Evolutionary conservation across 2,797 vertebrate species (phyloP), one percentile per base, ranked within the genome.

Genomic region (Diplodus puntazzo): DNA sequence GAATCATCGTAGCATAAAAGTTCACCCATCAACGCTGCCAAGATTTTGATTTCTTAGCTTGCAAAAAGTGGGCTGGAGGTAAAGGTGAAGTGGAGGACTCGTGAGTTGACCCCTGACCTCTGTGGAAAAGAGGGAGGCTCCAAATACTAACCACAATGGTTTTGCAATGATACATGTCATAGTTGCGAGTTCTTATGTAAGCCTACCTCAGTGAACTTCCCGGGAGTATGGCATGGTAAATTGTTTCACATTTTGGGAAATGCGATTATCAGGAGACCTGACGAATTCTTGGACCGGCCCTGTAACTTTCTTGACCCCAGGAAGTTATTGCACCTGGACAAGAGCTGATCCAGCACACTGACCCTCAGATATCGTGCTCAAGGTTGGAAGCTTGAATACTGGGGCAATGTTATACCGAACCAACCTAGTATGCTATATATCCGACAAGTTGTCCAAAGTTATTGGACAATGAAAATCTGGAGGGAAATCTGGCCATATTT

Each of bases 21-120:
- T 75, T 42, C 53, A 48, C 34, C 61, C 67, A 75, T 16, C 4
- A 18, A 70, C 21, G 12, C 34, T 71, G 48, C 48, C 59, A 59
- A 75, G 2, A 80, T 65, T 64, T 34, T 65, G 18, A 66, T 55
- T 72, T 75, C 8, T 59, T 21, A 21, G 45, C 13, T 61, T 68
- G 30, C 30, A 23, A 49, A 58, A 63, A 67, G 49, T 46, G 23
- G 39, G 54, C 23, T 55, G 11, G 48, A 74, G 18, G 70, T 69
- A 57, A 80, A 71, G 39, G 46, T 57, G 63, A 80, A 77, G 49
- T 79, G 74, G 68, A 89, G 79, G 73, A 91, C 89, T 90, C 20
- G 5, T 77, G 65, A 86, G 71, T 81, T 93, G 91, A 92, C 68
- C 92, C 89, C 89, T 93, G 91, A 94, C 88, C 89, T 93, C 88